Percentiles rank a stretch among this genome's conserved stretches.
phyloP scores from a whole-genome alignment of 1,140 invertebrate species.

The Lanistes nyassanus region DNA sequence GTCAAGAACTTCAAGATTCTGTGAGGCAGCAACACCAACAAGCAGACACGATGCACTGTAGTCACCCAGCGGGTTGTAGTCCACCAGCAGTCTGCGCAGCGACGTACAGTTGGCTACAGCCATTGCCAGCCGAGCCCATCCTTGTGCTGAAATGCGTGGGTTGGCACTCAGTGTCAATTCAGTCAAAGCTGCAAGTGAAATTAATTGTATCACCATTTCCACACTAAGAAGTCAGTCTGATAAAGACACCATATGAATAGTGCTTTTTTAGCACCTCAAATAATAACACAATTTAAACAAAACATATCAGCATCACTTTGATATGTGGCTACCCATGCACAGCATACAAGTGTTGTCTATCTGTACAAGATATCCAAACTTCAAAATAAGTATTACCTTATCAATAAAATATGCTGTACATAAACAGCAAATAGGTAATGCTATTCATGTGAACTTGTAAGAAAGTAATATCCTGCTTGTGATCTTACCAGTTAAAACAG shows the following conservation, averaged over 20 bases:
- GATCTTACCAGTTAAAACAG: no score
- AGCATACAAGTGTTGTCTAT: no score
- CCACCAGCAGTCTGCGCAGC: constrained; percentile 46
- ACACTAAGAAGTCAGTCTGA: neutral
- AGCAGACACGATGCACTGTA: constrained; percentile 50
- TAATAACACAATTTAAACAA: no score
- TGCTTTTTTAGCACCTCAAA: no score
- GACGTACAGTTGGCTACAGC: constrained; percentile 48
- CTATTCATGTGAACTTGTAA: no score
- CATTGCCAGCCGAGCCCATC: constrained; percentile 53
- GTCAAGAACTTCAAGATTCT: constrained; percentile 48
- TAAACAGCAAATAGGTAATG: no score
- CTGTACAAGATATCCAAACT: no score
- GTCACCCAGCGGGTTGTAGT: constrained; percentile 59
- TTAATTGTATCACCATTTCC: neutral
- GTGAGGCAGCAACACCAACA: constrained; percentile 40
- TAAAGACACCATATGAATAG: no score
- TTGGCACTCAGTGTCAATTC: constrained; percentile 58
- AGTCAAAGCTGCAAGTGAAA: constrained; percentile 39
- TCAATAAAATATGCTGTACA: no score
- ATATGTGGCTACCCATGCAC: neutral
- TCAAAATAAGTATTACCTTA: no score
- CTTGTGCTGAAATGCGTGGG: constrained; percentile 43
- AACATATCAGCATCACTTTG: no score
- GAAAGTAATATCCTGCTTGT: no score